Percentiles rank a stretch among this genome's conserved stretches.
phyloP scores from a whole-genome alignment of 2,888 invertebrate species.

The Quadriops clusia region DNA sequence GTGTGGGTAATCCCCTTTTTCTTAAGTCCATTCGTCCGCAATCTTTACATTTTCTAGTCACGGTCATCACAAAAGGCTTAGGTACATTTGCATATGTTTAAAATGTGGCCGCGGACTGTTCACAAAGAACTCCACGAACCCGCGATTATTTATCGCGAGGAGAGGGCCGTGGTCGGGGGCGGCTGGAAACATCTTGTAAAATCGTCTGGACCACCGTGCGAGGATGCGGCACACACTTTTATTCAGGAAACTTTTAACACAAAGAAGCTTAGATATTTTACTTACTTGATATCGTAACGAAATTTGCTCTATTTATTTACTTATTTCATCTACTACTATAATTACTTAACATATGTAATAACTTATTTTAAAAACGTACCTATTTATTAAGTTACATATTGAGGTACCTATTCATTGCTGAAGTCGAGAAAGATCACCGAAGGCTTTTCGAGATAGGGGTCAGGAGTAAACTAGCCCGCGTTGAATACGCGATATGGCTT shows the following conservation, averaged over 20 bases:
- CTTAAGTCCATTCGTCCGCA: conserved; percentile 22
- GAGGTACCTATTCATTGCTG: no score
- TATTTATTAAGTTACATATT: no score
- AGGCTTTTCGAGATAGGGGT: conserved; percentile 19
- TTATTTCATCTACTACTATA: no score
- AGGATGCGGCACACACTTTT: no score
- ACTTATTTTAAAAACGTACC: no score
- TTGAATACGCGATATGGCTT: conserved; percentile 31
- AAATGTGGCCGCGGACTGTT: conserved; percentile 34
- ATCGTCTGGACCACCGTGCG: conserved; percentile 17
- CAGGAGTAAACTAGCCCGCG: conserved; percentile 26
- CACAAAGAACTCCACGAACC: conserved; percentile 35
- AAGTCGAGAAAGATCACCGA: no score
- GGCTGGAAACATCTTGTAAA: conserved; percentile 27
- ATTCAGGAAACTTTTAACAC: no score
- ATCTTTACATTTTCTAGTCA: conserved; percentile 33
- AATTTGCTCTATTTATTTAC: no score
- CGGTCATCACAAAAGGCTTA: conserved; percentile 33
- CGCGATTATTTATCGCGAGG: conserved; percentile 36
- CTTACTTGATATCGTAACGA: no score
- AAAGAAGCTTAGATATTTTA: no score
- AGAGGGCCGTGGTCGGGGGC: conserved; percentile 8
- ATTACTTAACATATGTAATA: no score
- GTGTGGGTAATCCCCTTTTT: conserved; percentile 11
- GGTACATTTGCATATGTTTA: conserved; percentile 37